Base-by-base conservation (phyloP, 2,888 invertebrate species). In the Drosophila prolongata region DNA sequence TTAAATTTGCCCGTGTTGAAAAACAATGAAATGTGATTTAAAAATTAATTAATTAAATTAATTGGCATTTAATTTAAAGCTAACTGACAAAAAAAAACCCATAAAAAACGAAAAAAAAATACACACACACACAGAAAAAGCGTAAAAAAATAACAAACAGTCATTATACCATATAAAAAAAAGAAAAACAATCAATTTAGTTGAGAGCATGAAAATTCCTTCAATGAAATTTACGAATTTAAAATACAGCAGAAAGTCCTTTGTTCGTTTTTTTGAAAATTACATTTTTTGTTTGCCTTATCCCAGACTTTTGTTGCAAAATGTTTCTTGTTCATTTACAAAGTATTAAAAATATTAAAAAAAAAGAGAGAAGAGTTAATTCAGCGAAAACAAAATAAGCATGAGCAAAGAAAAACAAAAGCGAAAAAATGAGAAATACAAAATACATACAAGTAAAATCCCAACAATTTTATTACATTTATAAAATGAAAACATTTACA, bases 21-120 rank as follows among this genome's bases (percentile, higher is more conserved):
- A 89, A 89, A 89, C 90, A 86, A 89, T 90, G 90, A 90, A 90
- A 91, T 90, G 90, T 90, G 91, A 90, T 90, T 90, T 90, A 88
- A 89, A 86, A 86, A 88, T 86, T 88, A 88, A 86, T 88, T 81
- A 82, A 90, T 85, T 88, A 90, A 88, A 87, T 81, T 83, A 89
- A 89, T 86, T 89, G 89, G 86, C 86, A 89, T 86, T 86, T 86
- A 87, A 89, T 81, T 84, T 87, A 87, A 88, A 80, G 50, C 67
- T 59, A 71, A 72, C 46, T 61, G 61, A 60, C 19, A 50, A 66
- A 46, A 66, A 61, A 58, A 50, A 44, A 61, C 78, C 35, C 74
- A 62, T 50, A 50, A 80, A 82, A 75, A 65, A 19, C 47, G 52
- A 59, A 64, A 75, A 57, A 67, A 59, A 46, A 58, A 49, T 34